Evolutionary conservation across 2,888 invertebrate species (phyloP), one percentile per base, ranked within the genome.

Genomic region (Hirtodrosophila histrioides): DNA sequence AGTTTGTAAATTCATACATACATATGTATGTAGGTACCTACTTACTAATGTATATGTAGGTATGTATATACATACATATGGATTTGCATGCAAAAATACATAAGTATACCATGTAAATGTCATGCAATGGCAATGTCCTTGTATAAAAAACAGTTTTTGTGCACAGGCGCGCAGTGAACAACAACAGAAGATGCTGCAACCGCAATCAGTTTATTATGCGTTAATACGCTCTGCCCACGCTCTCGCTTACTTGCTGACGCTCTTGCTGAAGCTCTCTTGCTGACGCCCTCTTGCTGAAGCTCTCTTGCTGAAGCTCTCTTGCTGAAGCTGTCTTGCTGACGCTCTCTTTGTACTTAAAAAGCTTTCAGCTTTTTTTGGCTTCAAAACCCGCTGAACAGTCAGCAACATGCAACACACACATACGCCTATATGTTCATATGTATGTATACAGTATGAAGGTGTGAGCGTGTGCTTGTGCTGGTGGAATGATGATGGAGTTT

Each of bases 131-230:
- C 91, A 91, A 91, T 91, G 90, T 91, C 91, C 91, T 91, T 91
- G 91, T 89, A 90, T 90, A 90, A 90, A 91, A 91, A 91, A 91
- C 91, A 88, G 91, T 91, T 91, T 88, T 77, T 58, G 65, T 55
- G 76, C 85, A 74, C 80, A 87, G 91, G 91, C 72, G 75, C 76
- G 44, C 91, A 91, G 81, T 67, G 81, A 4, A 9, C 36, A 62
- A 58, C 68, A 71, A 69, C 70, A 44, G 35, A 54, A 53, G 46
- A 50, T 40, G 40, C 48, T 23, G 12, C 48, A 57, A 50, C 17
- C 33, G 12, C n/a, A 54, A 17, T 7, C 36, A 23, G 24, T 12
- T 40, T 12, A 6, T 27, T 58, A n/a, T n/a, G 9, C 58, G 17
- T 40, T 12, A 9, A 17, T 45, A 36, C 9, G 31, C 23, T 33